These are phyloP conservation scores for Trichonephila clavipes DNA, from an alignment of 1,140 invertebrate species.

Conservation along the genomic window DNA sequence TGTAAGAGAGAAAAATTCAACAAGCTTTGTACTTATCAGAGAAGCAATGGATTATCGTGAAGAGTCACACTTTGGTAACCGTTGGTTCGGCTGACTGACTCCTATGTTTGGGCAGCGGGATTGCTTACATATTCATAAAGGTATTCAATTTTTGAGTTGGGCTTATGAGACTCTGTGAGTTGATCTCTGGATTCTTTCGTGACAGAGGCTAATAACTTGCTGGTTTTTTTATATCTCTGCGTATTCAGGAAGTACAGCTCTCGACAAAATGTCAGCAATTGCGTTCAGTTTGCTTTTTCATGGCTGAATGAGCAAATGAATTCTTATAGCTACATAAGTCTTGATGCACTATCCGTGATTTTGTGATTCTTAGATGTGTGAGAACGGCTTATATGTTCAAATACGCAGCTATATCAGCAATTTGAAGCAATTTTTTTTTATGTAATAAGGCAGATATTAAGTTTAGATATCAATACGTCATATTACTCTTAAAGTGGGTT, in stretches of 20 bases:
- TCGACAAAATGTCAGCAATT: neutral
- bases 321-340: neutral
- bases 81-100: neutral
- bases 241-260: neutral
- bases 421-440: too few species aligned
- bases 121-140: slow-evolving; percentile 29
- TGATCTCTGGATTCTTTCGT: slow-evolving; percentile 1
- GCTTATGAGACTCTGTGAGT: neutral
- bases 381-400: too few species aligned
- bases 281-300: neutral
- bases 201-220: neutral
- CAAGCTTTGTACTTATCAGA: neutral
- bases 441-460: too few species aligned
- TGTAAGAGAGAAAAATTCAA: too few species aligned
- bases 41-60: neutral
- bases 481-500: too few species aligned
- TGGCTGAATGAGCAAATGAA: neutral
- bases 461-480: too few species aligned
- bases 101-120: slow-evolving; percentile 4
- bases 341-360: neutral
- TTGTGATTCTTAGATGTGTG: neutral
- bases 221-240: neutral
- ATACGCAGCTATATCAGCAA: too few species aligned
- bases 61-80: neutral
- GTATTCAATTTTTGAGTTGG: neutral